Conservation (phyloP, 53 echinoderm and acorn worm species). For the Actinopyga echinites region DNA sequence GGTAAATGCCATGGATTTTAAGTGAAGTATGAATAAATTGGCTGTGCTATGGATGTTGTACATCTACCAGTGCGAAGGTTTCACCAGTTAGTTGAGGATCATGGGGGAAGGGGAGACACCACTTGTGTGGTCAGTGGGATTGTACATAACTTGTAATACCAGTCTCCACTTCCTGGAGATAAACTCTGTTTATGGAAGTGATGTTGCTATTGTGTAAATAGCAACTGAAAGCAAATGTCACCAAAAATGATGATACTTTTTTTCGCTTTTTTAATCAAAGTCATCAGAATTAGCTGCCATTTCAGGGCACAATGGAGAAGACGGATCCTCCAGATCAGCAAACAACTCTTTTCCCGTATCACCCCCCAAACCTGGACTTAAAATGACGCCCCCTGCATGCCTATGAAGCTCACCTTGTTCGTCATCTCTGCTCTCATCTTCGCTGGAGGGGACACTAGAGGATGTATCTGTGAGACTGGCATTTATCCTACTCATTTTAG, state of each 20-base stretch:
- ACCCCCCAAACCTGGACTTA: conserved; percentile 39
- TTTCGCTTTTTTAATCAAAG: conserved; percentile 83
- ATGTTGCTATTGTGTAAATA: neutral
- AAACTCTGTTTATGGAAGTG: too few relatives aligned
- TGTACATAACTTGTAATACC: too few relatives aligned
- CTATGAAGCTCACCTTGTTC: conserved; percentile 84
- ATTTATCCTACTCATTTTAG: conserved; percentile 65
- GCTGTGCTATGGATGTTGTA: too few relatives aligned
- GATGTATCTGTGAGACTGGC: conserved; percentile 27
- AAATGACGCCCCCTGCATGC: conserved; percentile 81
- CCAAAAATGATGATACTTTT: neutral
- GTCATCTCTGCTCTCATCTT: conserved; percentile 42
- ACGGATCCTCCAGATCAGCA: conserved; percentile 72
- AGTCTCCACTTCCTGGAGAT: neutral
- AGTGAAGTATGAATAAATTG: too few relatives aligned
- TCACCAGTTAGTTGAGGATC: too few relatives aligned
- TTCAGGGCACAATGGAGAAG: conserved; percentile 56
- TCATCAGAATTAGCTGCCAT: conserved; percentile 77
- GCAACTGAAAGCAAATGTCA: neutral
- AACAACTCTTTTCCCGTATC: conserved; percentile 66
- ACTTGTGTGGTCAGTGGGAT: too few relatives aligned
- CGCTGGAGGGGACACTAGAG: conserved; percentile 28
- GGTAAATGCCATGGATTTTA: too few relatives aligned
- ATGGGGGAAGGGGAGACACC: too few relatives aligned
- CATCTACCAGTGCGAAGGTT: too few relatives aligned